phyloP scores from a whole-genome alignment of 1,140 invertebrate species.

The Neocloeon triangulifer region DNA sequence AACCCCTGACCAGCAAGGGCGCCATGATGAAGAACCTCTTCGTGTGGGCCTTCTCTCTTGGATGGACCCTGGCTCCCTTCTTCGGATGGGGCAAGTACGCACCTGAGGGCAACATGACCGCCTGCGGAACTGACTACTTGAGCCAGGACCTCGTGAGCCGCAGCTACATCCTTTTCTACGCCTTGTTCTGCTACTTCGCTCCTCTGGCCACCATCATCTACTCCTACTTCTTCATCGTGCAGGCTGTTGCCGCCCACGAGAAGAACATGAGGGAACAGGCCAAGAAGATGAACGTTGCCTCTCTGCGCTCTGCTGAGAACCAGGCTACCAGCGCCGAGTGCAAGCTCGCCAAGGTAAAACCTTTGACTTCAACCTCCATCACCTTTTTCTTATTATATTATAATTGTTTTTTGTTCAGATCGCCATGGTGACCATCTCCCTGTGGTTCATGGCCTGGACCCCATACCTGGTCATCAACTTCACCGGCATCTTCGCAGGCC shows the following conservation, averaged over 20 bases:
- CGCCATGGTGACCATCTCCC: conserved; percentile 42
- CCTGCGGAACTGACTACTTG: conserved; percentile 57
- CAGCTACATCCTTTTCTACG: conserved; percentile 39
- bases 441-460: conserved; percentile 58
- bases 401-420: conserved; percentile 29
- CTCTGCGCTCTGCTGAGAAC: conserved; percentile 31
- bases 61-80: conserved; percentile 47
- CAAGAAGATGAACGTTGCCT: conserved; percentile 48
- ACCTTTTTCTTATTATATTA: too few species aligned
- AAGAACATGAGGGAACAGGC: conserved; percentile 44
- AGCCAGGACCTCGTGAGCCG: conserved; percentile 32
- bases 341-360: conserved; percentile 29
- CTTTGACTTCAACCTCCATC: too few species aligned
- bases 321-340: conserved; percentile 34
- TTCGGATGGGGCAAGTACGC: conserved; percentile 57
- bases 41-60: conserved; percentile 39
- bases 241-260: conserved; percentile 43
- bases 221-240: conserved; percentile 46
- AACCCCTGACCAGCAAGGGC: conserved; percentile 40
- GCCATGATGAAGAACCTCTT: conserved; percentile 40
- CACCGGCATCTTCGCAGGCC: conserved; percentile 34
- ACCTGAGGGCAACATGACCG: conserved; percentile 57
- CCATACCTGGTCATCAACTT: conserved; percentile 49
- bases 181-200: conserved; percentile 32
- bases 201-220: conserved; percentile 43